Percentiles rank a stretch among this genome's conserved stretches.
phyloP scores from a whole-genome alignment of 1,140 invertebrate genomes.

The Halyomorpha halys region DNA sequence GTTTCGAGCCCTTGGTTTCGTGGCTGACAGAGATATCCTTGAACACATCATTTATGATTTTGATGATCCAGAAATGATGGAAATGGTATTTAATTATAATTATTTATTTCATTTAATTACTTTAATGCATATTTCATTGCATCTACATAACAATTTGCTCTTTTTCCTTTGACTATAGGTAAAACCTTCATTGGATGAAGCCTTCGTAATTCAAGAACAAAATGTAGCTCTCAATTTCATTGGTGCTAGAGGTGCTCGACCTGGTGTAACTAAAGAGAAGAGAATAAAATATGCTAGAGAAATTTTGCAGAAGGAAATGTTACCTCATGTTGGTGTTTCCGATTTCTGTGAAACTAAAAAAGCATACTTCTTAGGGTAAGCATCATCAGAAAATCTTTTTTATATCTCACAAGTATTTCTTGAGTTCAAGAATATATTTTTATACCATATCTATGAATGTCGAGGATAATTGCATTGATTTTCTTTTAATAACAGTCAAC shows the following conservation, averaged over 20 bases:
- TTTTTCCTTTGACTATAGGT: slow-evolving; percentile 35
- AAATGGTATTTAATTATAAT: slow-evolving; percentile 59
- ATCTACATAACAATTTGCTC: not conserved
- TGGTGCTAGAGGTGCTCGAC: slow-evolving; percentile 86
- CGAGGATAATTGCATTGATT: not conserved
- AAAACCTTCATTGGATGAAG: slow-evolving; percentile 96
- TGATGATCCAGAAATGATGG: slow-evolving; percentile 99
- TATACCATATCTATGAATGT: not conserved
- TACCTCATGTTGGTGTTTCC: slow-evolving; percentile 96
- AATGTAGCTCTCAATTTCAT: slow-evolving; percentile 98
- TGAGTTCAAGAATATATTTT: not conserved
- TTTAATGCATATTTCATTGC: not conserved
- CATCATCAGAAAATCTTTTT: too few species aligned
- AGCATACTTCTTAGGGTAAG: slow-evolving; percentile 84
- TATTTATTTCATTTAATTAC: not conserved
- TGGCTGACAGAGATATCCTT: slow-evolving; percentile 95
- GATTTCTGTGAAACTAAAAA: slow-evolving; percentile 99
- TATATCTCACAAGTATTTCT: not conserved
- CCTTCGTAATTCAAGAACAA: slow-evolving; percentile 98
- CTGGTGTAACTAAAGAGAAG: slow-evolving; percentile 96
- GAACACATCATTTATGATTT: slow-evolving; percentile 99
- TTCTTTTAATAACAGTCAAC: not conserved
- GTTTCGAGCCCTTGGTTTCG: slow-evolving; percentile 92
- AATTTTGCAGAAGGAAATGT: slow-evolving; percentile 99
- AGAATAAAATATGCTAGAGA: slow-evolving; percentile 98